Percentiles rank a stretch among this genome's conserved stretches.
These are phyloP conservation scores for Altica lythri DNA, from an alignment of 2,888 invertebrate species.

Conservation along the genomic window DNA sequence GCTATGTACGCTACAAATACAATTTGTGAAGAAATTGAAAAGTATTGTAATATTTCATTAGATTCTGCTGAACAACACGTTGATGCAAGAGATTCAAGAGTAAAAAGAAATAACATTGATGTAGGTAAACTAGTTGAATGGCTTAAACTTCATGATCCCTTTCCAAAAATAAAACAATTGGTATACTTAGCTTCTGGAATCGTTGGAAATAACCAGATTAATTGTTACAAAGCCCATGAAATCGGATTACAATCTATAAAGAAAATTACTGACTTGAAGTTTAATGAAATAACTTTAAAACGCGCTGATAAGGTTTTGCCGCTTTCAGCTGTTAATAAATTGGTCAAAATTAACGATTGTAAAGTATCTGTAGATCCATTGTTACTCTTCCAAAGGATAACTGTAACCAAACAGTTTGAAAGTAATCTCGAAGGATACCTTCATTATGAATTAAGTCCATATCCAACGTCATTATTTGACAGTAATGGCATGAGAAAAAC, in stretches of 20 bases:
- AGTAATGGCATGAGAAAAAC: no score
- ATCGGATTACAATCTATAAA: slow-evolving; percentile 41
- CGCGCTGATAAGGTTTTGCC: no score
- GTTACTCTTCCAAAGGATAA: no score
- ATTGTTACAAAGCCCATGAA: slow-evolving; percentile 45
- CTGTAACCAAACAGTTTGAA: no score
- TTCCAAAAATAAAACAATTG: slow-evolving; percentile 42
- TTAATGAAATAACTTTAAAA: slow-evolving; percentile 43
- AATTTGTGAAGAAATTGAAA: slow-evolving; percentile 41
- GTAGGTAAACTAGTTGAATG: slow-evolving; percentile 39
- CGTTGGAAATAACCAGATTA: slow-evolving; percentile 43
- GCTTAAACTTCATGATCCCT: slow-evolving; percentile 44
- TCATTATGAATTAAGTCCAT: no score
- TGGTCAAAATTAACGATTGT: no score
- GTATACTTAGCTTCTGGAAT: slow-evolving; percentile 44
- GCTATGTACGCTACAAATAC: slow-evolving; percentile 38
- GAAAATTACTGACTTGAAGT: slow-evolving; percentile 42
- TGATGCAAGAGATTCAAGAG: slow-evolving; percentile 44
- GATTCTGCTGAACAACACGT: slow-evolving; percentile 46
- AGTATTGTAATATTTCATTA: slow-evolving; percentile 40
- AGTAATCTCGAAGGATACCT: no score
- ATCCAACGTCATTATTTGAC: no score
- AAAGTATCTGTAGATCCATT: no score
- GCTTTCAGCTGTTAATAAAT: no score
- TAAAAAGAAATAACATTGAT: slow-evolving; percentile 45